Evolutionary conservation across 1,140 invertebrate genomes (phyloP), one percentile per base, ranked within the genome.

Genomic region (Heterodera schachtii): DNA sequence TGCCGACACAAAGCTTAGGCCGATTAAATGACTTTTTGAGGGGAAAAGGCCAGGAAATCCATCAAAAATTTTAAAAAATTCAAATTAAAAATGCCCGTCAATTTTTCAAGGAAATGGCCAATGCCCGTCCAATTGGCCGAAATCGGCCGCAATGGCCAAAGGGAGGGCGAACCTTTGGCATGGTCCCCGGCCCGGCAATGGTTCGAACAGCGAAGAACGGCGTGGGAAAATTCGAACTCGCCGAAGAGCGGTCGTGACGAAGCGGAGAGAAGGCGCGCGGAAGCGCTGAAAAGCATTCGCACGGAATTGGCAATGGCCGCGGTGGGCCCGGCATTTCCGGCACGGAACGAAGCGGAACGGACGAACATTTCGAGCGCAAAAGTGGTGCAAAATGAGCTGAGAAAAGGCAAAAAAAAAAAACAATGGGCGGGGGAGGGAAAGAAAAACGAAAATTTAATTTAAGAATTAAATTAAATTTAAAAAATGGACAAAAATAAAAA

Each of bases 281-380:
- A 52, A 52, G 49, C 13, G 13, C 19, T 19, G 16, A 64, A 64
- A 64, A 64, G 16, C 11, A 64, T 64, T 64, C 16, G 57, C 8
- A 64, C 5, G 57, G 57, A 64, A 64, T 19, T 64, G 57, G 57
- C 57, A 19, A 64, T 64, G 74, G 46, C 74, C 9, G 16, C 52
- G 19, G 52, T 75, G 41, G 52, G 16, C 11, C 74, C 74, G 5
- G 41, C 74, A 19, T 75, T n/a, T 52, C 74, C 74, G 6, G 74
- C 49, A 75, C 74, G 44, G 44, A 75, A 75, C 43, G 46, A 21
- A 41, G 43, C 74, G 41, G 52, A 60, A 60, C 31, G 49, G 47
- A 43, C 49, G 41, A 75, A 75, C 64, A 41, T 60, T 19, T 75
- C 74, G 3, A 75, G 49, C 31, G 74, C 74, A 60, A 75, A 52